phyloP scores from a whole-genome alignment of 2,113 vertebrate species.

The Dissostichus mawsoni region DNA sequence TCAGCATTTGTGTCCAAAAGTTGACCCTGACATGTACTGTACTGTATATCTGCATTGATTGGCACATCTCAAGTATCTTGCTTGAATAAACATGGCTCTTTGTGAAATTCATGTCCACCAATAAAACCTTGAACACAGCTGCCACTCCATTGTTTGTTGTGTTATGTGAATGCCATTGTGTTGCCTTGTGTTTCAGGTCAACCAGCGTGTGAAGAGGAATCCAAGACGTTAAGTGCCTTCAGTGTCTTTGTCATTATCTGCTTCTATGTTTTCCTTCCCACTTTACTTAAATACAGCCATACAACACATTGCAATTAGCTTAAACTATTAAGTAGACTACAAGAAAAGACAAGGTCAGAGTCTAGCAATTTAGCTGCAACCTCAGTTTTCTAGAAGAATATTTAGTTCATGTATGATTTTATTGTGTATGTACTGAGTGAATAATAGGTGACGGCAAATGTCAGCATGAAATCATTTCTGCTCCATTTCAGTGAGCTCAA shows the following conservation, averaged over 20 bases:
- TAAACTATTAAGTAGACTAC: not conserved
- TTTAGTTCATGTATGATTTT: not conserved
- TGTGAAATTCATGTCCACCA: constrained; percentile 42
- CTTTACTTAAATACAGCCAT: not conserved
- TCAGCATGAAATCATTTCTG: not conserved
- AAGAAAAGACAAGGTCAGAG: constrained; percentile 19
- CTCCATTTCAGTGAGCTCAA: constrained; percentile 10
- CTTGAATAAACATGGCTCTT: constrained; percentile 23
- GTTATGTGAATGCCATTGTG: constrained; percentile 29
- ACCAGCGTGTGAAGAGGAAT: not conserved
- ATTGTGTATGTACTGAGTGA: constrained; percentile 4
- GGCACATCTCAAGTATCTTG: constrained; percentile 24
- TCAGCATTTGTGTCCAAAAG: constrained; percentile 35
- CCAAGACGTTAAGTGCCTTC: constrained; percentile 7
- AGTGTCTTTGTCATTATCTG: constrained; percentile 22
- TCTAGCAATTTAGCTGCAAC: not conserved
- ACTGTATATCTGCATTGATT: constrained; percentile 30
- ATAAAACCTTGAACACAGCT: constrained; percentile 53
- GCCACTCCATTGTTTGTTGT: constrained; percentile 21
- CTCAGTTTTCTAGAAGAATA: constrained; percentile 2
- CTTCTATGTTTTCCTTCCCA: not conserved
- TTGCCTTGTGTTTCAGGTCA: not conserved
- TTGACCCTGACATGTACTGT: constrained; percentile 42
- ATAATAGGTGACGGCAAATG: constrained; percentile 5
- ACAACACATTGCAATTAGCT: not conserved